Conservation (phyloP, 2,797 vertebrate species). For the Ceyx erithaca region DNA sequence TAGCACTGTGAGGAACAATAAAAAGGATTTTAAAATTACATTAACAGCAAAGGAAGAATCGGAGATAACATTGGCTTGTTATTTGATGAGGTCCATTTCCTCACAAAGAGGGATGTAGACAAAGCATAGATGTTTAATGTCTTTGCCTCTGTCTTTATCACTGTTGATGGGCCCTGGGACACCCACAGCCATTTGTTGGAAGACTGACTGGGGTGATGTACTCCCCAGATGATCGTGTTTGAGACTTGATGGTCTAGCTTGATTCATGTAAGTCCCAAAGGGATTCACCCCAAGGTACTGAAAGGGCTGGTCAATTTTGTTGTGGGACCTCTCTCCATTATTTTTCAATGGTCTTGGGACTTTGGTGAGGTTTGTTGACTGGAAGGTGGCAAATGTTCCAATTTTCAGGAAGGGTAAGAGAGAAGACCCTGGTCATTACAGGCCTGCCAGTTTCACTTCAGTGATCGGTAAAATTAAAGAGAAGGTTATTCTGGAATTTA, state of each 20-base stretch:
- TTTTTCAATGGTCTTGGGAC: background rate
- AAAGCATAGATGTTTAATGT: background rate
- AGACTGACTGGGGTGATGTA: background rate
- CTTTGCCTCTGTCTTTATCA: background rate
- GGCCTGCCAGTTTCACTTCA: background rate
- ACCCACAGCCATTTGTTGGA: background rate
- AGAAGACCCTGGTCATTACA: background rate
- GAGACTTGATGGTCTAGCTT: background rate
- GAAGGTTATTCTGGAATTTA: background rate
- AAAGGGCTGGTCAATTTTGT: background rate
- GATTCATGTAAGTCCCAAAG: background rate
- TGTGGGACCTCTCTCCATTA: background rate
- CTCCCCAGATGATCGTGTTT: background rate
- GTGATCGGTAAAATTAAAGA: too few species aligned
- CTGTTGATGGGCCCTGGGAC: background rate
- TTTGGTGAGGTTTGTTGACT: background rate
- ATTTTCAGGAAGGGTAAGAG: background rate
- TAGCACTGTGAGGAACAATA: background rate
- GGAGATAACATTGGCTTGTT: background rate
- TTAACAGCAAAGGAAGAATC: background rate
- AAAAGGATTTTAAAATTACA: background rate
- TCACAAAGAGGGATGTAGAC: background rate
- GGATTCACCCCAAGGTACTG: background rate
- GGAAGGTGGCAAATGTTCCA: background rate
- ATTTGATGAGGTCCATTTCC: background rate